Conservation (phyloP, 2,888 invertebrate species). For the Aleiodes leptofemur region DNA sequence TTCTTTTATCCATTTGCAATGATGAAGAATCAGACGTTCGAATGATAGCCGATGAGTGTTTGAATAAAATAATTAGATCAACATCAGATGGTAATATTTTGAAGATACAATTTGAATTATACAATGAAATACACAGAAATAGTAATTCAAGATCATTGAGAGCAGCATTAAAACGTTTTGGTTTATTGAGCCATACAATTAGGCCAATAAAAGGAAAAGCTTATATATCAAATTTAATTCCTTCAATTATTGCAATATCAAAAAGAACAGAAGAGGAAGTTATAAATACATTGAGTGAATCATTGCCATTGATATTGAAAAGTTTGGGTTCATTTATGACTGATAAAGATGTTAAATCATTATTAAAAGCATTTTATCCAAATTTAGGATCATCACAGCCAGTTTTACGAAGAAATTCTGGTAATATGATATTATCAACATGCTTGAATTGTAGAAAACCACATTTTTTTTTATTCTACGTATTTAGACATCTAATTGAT, state of each 20-base stretch:
- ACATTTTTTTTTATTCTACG: constrained; percentile 80
- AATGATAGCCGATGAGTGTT: constrained; percentile 88
- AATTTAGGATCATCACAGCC: constrained; percentile 79
- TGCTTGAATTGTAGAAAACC: constrained; percentile 87
- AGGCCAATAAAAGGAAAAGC: constrained; percentile 87
- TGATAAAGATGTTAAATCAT: constrained; percentile 82
- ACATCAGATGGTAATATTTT: constrained; percentile 83
- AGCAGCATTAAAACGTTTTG: constrained; percentile 86
- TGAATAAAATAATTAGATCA: constrained; percentile 86
- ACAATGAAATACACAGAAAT: constrained; percentile 89
- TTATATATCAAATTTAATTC: constrained; percentile 85
- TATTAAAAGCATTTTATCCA: constrained; percentile 79
- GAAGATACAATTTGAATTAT: constrained; percentile 87
- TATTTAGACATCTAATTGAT: constrained; percentile 80
- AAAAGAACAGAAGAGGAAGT: constrained; percentile 84
- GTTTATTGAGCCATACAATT: constrained; percentile 85
- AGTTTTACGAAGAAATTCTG: constrained; percentile 87
- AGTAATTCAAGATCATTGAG: constrained; percentile 83
- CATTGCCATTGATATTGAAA: constrained; percentile 81
- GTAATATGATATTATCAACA: constrained; percentile 87
- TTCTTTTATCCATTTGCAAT: constrained; percentile 83
- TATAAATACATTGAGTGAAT: constrained; percentile 81
- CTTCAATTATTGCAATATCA: constrained; percentile 84
- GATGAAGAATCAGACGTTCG: constrained; percentile 87
- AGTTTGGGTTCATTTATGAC: constrained; percentile 83